phyloP scores from a whole-genome alignment of 2,888 invertebrate genomes.

The Rugalucina vietnamica region DNA sequence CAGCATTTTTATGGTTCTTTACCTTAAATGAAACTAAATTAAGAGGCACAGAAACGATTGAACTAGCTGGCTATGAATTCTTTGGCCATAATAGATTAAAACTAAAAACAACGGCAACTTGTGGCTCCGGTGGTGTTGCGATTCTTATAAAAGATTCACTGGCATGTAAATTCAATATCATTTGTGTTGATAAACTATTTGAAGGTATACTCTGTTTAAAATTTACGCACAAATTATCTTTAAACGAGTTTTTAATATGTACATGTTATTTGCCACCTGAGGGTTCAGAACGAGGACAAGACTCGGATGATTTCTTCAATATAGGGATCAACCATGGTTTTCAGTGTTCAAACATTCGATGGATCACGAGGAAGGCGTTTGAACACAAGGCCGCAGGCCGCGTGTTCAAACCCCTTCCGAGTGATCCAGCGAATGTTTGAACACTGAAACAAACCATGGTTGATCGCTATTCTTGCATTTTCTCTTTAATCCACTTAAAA shows the following conservation, averaged over 20 bases:
- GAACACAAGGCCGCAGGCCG: too few species aligned
- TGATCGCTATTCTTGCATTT: too few species aligned
- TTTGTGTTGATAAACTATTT: background rate
- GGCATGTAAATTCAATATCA: background rate
- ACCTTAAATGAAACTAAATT: background rate
- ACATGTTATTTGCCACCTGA: background rate
- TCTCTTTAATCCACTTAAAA: too few species aligned
- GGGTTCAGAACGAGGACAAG: background rate
- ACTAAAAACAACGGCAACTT: background rate
- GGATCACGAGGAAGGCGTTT: too few species aligned
- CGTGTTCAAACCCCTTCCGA: too few species aligned
- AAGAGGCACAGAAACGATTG: background rate
- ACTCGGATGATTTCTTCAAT: background rate
- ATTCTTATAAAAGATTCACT: background rate
- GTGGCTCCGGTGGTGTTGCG: background rate
- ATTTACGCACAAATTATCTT: background rate
- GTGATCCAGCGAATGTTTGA: too few species aligned
- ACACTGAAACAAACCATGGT: too few species aligned
- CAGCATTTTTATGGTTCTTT: too few species aligned
- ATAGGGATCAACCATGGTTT: too few species aligned
- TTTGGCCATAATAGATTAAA: background rate
- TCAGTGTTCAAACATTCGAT: too few species aligned
- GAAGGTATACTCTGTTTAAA: background rate
- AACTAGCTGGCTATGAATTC: background rate
- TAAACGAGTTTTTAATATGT: background rate